Percentiles rank a stretch among this genome's conserved stretches.
Conservation (phyloP, 2,888 invertebrate species). For the Ormyrus pomaceus region DNA sequence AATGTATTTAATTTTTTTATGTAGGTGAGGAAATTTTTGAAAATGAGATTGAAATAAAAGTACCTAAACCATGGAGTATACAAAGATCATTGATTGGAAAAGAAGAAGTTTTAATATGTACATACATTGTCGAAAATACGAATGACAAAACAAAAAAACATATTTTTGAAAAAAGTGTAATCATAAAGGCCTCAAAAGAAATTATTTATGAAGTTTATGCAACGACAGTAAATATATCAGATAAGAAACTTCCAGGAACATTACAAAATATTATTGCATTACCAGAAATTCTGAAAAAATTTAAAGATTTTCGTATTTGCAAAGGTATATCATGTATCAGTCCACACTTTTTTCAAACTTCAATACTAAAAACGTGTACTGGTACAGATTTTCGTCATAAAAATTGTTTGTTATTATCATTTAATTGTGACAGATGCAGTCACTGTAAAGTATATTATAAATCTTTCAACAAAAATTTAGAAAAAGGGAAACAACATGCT, state of each 20-base stretch:
- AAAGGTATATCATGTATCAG: not conserved
- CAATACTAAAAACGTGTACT: not conserved
- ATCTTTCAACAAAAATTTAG: not conserved
- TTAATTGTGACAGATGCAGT: not conserved
- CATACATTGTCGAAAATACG: not conserved
- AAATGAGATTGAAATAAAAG: not conserved
- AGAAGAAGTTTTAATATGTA: not conserved
- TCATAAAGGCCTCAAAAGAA: not conserved
- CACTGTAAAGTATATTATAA: not conserved
- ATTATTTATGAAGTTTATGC: constrained; percentile 7
- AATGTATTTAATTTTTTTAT: not conserved
- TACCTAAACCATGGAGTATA: constrained; percentile 17
- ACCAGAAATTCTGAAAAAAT: constrained; percentile 21
- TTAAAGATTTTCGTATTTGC: constrained; percentile 13
- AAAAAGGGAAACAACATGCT: not conserved
- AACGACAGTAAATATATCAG: not conserved
- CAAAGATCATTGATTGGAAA: not conserved
- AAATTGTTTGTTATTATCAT: not conserved
- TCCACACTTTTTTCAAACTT: not conserved
- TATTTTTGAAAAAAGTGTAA: constrained; percentile 13
- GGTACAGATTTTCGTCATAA: constrained; percentile 9
- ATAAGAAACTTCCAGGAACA: not conserved
- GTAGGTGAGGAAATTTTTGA: not conserved
- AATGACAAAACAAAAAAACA: not conserved
- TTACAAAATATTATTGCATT: not conserved